Conservation (phyloP, 2,888 invertebrate genomes). For the Antitype chi region DNA sequence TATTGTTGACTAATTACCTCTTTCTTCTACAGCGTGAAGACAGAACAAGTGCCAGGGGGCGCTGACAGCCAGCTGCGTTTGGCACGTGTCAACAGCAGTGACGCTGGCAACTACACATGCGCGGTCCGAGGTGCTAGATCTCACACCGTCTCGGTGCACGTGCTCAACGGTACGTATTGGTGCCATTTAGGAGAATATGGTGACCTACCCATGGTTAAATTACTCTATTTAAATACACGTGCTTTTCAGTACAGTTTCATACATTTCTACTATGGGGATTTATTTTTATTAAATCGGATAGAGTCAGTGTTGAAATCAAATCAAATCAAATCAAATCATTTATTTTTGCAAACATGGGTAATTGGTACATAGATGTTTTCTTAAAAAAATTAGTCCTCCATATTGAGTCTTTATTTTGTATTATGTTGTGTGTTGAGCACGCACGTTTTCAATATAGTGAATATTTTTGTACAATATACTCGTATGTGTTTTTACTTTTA, state of each 20-base stretch:
- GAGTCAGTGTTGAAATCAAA: neutral
- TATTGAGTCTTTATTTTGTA: too few species aligned
- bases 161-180: constrained; percentile 91
- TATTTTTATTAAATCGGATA: neutral
- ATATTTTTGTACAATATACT: neutral
- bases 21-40: constrained; percentile 82
- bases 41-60: constrained; percentile 86
- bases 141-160: constrained; percentile 93
- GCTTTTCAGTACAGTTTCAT: neutral
- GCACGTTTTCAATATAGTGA: neutral
- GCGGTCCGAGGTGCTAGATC: constrained; percentile 92
- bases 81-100: constrained; percentile 88
- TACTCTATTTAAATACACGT: neutral
- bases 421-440: too few species aligned
- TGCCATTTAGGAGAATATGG: neutral
- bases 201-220: too few species aligned
- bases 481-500: too few species aligned
- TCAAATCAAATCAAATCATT: too few species aligned
- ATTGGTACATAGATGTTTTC: too few species aligned
- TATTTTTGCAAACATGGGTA: too few species aligned
- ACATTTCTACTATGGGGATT: neutral
- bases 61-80: constrained; percentile 88
- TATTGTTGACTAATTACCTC: neutral
- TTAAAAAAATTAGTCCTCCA: too few species aligned
- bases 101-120: constrained; percentile 94